Evolutionary conservation across 2,797 vertebrate species (phyloP).

Genomic region (Eleutherodactylus coqui): DNA sequence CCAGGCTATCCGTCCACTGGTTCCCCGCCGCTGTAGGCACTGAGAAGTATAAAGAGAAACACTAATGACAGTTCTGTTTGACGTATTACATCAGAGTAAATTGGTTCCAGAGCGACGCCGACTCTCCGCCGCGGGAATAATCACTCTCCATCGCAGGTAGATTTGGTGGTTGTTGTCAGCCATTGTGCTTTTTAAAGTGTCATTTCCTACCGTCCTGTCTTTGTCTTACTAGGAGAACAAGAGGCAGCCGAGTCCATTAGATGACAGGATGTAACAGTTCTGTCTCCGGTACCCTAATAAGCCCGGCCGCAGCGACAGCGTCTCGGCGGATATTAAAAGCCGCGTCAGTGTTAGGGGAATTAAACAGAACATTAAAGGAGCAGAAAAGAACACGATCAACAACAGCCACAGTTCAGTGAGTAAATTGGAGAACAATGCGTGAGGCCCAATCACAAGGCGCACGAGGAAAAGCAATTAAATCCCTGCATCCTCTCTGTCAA

Average conservation of each 20-base stretch:
- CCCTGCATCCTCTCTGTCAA: slow-evolving; percentile 30
- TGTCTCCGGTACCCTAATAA: slow-evolving; percentile 27
- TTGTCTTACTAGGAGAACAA: slow-evolving; percentile 11
- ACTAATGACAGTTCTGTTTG: background rate
- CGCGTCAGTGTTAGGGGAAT: slow-evolving; percentile 22
- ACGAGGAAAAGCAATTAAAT: slow-evolving; percentile 57
- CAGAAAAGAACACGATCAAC: slow-evolving; percentile 38
- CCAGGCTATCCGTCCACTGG: no score
- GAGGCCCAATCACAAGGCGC: slow-evolving; percentile 31
- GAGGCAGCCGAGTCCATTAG: background rate
- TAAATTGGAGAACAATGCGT: slow-evolving; percentile 47
- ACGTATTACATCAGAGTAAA: background rate
- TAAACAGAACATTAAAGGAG: slow-evolving; percentile 55
- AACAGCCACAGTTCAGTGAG: slow-evolving; percentile 44
- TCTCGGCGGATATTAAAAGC: slow-evolving; percentile 3
- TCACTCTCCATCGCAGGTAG: background rate
- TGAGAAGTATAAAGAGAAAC: background rate
- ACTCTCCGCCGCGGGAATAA: background rate
- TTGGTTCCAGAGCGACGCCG: background rate
- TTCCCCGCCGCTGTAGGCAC: no score
- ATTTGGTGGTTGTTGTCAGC: no score
- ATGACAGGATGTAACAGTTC: background rate
- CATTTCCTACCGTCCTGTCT: background rate
- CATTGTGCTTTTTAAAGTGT: background rate
- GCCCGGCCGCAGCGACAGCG: background rate